These are phyloP conservation scores for Marcusenius ussheri DNA, from an alignment of 2,113 vertebrate species.

Conservation along the genomic window DNA sequence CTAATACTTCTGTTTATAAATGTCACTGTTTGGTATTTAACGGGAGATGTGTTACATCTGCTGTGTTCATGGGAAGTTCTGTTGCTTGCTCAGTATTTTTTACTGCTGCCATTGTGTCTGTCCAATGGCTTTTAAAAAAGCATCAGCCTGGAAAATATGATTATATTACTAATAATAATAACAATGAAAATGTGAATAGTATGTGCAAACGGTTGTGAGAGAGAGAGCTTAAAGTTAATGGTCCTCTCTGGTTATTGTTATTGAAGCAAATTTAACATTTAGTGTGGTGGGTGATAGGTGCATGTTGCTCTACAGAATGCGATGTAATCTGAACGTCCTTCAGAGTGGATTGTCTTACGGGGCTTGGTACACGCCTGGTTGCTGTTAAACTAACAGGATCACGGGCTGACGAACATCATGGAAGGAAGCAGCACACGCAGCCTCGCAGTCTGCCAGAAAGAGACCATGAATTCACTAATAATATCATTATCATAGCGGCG, in stretches of 20 bases:
- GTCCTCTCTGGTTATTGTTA: neutral
- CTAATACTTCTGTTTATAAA: slow-evolving; percentile 1
- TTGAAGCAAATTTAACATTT: neutral
- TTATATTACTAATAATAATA: neutral
- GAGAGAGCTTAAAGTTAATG: neutral
- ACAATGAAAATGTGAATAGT: neutral
- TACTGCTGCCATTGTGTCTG: neutral
- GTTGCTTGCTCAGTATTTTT: neutral
- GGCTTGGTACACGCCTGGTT: neutral
- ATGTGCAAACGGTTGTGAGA: neutral
- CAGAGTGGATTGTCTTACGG: neutral
- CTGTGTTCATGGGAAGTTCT: neutral
- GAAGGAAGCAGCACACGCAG: neutral
- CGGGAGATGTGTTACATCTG: neutral
- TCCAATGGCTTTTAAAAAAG: neutral
- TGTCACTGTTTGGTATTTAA: slow-evolving; percentile 6
- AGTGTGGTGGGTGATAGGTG: neutral
- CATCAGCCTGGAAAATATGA: neutral
- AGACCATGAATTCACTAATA: neutral
- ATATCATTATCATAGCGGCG: neutral
- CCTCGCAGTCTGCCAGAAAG: neutral
- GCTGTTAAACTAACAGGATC: neutral
- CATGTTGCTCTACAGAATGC: neutral
- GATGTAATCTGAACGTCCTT: neutral
- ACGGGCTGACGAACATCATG: neutral